Base-by-base conservation (phyloP, 2,888 invertebrate species). In the Sisyra nigra region DNA sequence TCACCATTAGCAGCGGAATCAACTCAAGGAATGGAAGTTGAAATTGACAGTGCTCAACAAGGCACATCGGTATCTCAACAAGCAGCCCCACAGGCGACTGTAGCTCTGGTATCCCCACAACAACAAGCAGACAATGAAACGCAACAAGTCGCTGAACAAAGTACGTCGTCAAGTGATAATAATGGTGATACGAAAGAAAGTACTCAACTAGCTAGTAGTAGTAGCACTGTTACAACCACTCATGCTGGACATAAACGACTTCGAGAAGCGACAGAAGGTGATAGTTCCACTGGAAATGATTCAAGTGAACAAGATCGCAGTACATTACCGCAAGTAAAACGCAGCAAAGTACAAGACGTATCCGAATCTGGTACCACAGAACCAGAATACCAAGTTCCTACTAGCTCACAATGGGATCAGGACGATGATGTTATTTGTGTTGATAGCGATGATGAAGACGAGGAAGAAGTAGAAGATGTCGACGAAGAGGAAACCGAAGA, bases 401-500 rank as follows among this genome's bases (percentile, higher is more conserved):
- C 87, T 1, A 86, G 86, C 14, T 86, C 86, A 19, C 85, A 87
- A 54, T 74, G 86, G 46, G 87, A 87, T 57, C 86, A 86, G 56
- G 83, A 86, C 54, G 85, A 86, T 55, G 84, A 85, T 50, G 80
- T 84, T 34, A 79, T 84, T 36, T 76, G 81, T 3, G 80, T 83
- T 0, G 84, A 83, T 56, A 83, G 83, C 1, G 84, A 84, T 51
- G 84, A 82, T 52, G 83, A 82, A 41, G 80, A 78, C 50, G 70
- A 66, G 17, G 69, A 67, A 45, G 67, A 66, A 1, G 67, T 67
- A 47, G 67, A 64, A 29, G 67, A 66, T 41, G 56, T 54, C 17
- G 64, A 62, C 39, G 66, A 62, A 46, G 64, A 64, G 52, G 37
- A 37, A 18, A 8, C 10, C 9, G 37, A 37, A 9, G 69, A 68